phyloP scores from a whole-genome alignment of 2,113 vertebrate species.

The Apaloderma vittatum region DNA sequence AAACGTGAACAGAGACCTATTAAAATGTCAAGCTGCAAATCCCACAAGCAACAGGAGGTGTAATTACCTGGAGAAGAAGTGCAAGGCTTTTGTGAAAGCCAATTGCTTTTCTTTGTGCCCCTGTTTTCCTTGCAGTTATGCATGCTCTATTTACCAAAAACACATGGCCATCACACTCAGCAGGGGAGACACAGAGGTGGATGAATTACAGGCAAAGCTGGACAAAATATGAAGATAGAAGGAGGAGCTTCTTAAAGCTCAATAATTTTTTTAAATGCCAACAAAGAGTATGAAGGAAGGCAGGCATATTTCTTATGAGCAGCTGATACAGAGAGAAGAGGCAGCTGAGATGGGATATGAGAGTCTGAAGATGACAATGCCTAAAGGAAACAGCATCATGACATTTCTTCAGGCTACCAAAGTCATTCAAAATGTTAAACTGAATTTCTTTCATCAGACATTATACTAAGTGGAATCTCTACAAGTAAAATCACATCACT shows the following conservation, averaged over 20 bases:
- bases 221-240: background rate
- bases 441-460: background rate
- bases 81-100: background rate
- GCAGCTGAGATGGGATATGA: background rate
- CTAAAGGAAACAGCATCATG: background rate
- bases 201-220: background rate
- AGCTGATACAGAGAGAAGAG: background rate
- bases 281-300: background rate
- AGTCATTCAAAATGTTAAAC: slow-evolving; percentile 14
- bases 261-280: background rate
- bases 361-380: background rate
- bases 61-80: background rate
- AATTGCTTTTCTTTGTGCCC: background rate
- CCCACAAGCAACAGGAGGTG: background rate
- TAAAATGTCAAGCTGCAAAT: slow-evolving; percentile 21
- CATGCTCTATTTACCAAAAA: background rate
- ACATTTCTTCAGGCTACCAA: background rate
- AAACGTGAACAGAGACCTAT: background rate
- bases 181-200: background rate
- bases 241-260: background rate
- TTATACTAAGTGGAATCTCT: background rate
- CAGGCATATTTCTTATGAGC: background rate
- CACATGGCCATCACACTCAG: background rate
- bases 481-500: background rate
- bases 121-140: background rate